Base-by-base conservation (phyloP, 2,113 vertebrate genomes). In the Odontesthes bonariensis region DNA sequence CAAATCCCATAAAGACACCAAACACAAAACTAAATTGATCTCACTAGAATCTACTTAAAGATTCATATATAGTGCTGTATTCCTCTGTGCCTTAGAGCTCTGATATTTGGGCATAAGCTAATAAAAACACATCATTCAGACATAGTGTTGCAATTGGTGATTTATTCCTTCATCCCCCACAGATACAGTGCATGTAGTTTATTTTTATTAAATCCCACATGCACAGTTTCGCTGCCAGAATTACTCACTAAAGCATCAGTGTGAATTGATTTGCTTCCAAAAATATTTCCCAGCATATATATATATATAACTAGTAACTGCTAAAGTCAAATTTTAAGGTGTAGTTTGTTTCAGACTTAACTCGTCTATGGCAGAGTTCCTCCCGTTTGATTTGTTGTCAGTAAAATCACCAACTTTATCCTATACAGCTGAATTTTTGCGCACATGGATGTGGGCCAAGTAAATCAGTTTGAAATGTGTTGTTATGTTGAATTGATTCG, bases 311-410 rank as follows among this genome's bases (percentile, higher is more conserved):
- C 46, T 44, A 10, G 27, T 7, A 44, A 22, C 22, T 31, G 59
- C 11, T 58, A n/a, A 35, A 32, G 33, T n/a, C 3, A 22, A 1
- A 40, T 8, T 20, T 38, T 10, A 16, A 61, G 19, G n/a, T 10
- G 17, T 31, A 23, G 27, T 27, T 27, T 27, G 31, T 14, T 11
- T 4, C 40, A 23, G 20, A 23, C 8, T n/a, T 16, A 23, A 46
- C 16, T 9, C 16, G 8, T 62, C 10, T 46, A 7, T 27, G 59
- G 12, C 22, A 17, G 12, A 13, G 13, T 27, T 17, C 20, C 19
- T 62, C 17, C 17, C 19, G n/a, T 59, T 23, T 46, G 40, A 31
- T 62, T 62, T 62, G 23, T 62, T 62, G 14, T 46, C 59, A 13
- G 17, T 46, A 55, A 55, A 23, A 46, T 62, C 8, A 13, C 20